Evolutionary conservation across 1,140 invertebrate genomes (phyloP).

Genomic region (Nephotettix cincticeps): DNA sequence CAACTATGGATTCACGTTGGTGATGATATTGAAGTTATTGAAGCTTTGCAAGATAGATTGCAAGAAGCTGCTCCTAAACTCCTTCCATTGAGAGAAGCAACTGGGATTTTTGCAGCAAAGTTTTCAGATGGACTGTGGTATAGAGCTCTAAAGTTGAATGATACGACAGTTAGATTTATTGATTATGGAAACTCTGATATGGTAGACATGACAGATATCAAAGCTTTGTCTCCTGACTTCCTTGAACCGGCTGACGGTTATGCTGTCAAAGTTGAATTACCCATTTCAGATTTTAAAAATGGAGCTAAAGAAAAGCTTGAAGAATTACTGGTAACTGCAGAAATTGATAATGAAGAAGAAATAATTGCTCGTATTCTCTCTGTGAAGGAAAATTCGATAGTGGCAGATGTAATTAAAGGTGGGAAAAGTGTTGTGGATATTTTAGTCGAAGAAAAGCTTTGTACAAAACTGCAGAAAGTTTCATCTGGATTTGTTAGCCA

Average conservation of each 20-base stretch:
- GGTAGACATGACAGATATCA: constrained; percentile 56
- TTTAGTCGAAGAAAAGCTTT: constrained; percentile 28
- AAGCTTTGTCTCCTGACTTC: constrained; percentile 53
- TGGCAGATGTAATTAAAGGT: constrained; percentile 30
- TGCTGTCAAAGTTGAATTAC: constrained; percentile 61
- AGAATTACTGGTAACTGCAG: constrained; percentile 46
- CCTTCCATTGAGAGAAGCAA: constrained; percentile 54
- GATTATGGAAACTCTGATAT: constrained; percentile 81
- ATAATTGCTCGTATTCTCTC: constrained; percentile 46
- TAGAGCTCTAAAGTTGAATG: constrained; percentile 45
- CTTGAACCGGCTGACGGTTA: constrained; percentile 51
- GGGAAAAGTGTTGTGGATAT: constrained; percentile 28
- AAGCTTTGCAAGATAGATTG: constrained; percentile 53
- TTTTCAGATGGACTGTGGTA: constrained; percentile 79
- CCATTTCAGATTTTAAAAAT: constrained; percentile 66
- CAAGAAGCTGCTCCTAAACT: constrained; percentile 50
- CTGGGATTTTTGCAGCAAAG: constrained; percentile 67
- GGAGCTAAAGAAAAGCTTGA: constrained; percentile 59
- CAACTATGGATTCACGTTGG: constrained; percentile 46
- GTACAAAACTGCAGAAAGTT: constrained; percentile 16
- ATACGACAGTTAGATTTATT: constrained; percentile 69
- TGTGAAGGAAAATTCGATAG: constrained; percentile 30
- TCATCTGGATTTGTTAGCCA: constrained; percentile 40
- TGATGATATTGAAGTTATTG: constrained; percentile 36
- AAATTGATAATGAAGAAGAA: constrained; percentile 43